A percentile compares a stretch with the other conserved stretches of the same genome.
phyloP scores from a whole-genome alignment of 2,888 invertebrate species.

The Drosophila atripex region DNA sequence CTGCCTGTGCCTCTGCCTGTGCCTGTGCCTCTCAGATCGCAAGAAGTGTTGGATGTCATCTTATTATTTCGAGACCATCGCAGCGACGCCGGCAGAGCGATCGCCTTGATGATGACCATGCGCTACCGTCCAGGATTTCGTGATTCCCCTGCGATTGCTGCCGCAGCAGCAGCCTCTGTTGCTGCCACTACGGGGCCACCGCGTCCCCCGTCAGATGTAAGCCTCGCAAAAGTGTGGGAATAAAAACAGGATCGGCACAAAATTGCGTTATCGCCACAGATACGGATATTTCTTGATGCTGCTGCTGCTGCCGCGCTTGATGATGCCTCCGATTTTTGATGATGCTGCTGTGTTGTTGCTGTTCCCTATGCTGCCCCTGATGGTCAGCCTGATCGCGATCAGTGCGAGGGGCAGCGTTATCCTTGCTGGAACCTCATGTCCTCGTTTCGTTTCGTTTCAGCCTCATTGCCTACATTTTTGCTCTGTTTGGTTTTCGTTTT shows the following conservation, averaged over 20 bases:
- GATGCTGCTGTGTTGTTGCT: constrained; percentile 53
- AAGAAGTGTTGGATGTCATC: constrained; percentile 85
- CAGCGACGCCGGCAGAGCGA: constrained; percentile 44
- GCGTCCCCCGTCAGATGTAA: constrained; percentile 59
- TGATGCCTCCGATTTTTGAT: constrained; percentile 68
- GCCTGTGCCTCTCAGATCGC: constrained; percentile 50
- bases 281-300: constrained; percentile 44
- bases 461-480: constrained; percentile 21
- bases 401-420: constrained; percentile 46
- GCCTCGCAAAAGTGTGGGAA: constrained; percentile 83
- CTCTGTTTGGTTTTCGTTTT: constrained; percentile 34
- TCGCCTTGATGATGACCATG: constrained; percentile 71
- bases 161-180: constrained; percentile 1
- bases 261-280: constrained; percentile 58
- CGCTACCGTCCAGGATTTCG: constrained; percentile 39
- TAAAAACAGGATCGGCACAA: constrained; percentile 83
- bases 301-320: constrained; percentile 49
- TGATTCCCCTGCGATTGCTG: constrained; percentile 58
- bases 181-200: constrained; percentile 42
- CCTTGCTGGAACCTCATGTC: constrained; percentile 52
- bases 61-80: constrained; percentile 82
- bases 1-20: constrained; percentile 33
- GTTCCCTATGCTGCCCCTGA: constrained; percentile 17
- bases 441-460: constrained; percentile 35
- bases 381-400: constrained; percentile 30